These are phyloP conservation scores for Balearica regulorum DNA, from an alignment of 2,797 vertebrate genomes.

Conservation along the genomic window DNA sequence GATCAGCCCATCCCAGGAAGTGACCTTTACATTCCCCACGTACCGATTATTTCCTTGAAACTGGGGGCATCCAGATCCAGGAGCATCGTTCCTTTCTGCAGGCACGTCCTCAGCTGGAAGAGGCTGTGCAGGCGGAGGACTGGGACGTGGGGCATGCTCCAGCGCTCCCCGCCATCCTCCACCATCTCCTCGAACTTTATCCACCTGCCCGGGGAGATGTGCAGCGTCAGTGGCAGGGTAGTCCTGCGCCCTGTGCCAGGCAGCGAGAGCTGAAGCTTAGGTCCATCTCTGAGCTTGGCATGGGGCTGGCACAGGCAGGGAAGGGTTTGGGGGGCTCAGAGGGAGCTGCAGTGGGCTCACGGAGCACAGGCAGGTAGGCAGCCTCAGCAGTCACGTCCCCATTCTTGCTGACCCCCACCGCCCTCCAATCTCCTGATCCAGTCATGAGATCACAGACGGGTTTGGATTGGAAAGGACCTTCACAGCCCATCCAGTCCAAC, in stretches of 20 bases:
- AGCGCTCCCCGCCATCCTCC: constrained; percentile 72
- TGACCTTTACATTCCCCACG: background rate
- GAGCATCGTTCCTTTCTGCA: constrained; percentile 50
- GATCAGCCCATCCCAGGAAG: background rate
- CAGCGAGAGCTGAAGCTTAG: background rate
- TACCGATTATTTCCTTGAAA: constrained; percentile 74
- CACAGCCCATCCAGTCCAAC: background rate
- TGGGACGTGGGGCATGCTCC: constrained; percentile 74
- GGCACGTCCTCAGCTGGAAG: constrained; percentile 66
- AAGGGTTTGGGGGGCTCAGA: background rate
- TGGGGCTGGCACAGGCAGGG: background rate
- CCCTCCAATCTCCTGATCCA: fast-evolving
- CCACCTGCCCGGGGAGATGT: constrained; percentile 66
- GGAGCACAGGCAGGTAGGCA: background rate
- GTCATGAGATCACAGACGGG: no score
- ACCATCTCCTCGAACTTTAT: constrained; percentile 79
- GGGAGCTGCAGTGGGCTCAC: background rate
- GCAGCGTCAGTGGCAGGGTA: background rate
- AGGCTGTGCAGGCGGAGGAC: constrained; percentile 71
- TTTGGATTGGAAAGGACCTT: background rate
- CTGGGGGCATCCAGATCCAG: constrained; percentile 56
- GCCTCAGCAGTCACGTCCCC: fast-evolving
- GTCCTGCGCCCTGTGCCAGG: fast-evolving
- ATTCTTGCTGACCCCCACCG: background rate
- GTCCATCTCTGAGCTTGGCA: background rate